Base-by-base conservation (phyloP, 2,113 vertebrate species). In the Apaloderma vittatum region DNA sequence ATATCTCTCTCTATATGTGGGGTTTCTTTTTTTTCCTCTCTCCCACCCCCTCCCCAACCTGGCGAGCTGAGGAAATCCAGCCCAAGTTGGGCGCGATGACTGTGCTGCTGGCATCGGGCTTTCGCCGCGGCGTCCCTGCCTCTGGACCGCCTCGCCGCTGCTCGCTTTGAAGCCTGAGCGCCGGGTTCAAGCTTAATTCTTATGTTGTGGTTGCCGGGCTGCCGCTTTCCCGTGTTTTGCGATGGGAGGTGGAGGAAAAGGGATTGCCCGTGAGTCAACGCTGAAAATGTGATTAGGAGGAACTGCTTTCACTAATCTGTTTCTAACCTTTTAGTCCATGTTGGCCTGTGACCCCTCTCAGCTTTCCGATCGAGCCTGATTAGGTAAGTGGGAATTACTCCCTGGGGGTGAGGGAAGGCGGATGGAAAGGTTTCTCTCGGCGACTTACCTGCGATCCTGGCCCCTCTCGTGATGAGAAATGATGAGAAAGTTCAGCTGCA, bases 311-410 rank as follows among this genome's bases (percentile, higher is more conserved):
- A 59, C 90, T 96, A 88, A 97, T 95, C 93, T 80, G 76, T 86
- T 88, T 91, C 79, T 96, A 95, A 97, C 96, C 95, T 97, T 96
- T 97, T 84, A 90, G 94, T 97, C 97, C 91, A 54, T 90, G 78
- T 79, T 96, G 97, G 95, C 97, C 97, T 94, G 95, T 97, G 97
- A 98, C 97, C 96, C 94, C 92, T 93, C 83, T 67, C 94, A 91
- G 93, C 97, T 93, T 97, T 98, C 96, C 93, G 94, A 95, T 95
- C 94, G 80, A 96, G 95, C 92, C 96, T 92, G 95, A 98, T 93
- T 90, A 98, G 98, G 98, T 98, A 98, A 98, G 98, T 97, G 83
- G 74, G 18, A 88, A 88, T 97, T 96, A 81, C 79, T 93, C 93
- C 83, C 92, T 97, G 34, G 88, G 97, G 95, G 96, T 92, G 90